Evolutionary conservation across 2,113 vertebrate species (phyloP).

Genomic region (Anthoscopus minutus): DNA sequence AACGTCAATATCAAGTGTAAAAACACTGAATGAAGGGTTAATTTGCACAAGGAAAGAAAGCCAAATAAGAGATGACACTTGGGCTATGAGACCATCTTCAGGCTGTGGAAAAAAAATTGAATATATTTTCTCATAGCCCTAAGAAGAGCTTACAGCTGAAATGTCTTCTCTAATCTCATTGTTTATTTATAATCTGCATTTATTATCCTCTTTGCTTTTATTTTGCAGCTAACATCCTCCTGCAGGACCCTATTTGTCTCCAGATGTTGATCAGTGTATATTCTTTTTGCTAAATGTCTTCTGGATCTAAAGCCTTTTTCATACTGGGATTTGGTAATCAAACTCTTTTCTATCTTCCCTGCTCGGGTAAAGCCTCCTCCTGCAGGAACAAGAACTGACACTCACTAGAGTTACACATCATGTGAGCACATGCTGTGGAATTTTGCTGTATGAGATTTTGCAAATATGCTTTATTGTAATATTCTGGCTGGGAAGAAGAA

Average conservation of each 20-base stretch:
- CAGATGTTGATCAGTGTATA: neutral
- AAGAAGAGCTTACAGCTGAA: constrained; percentile 13
- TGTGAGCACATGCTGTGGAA: neutral
- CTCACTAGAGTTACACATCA: neutral
- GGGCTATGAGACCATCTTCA: neutral
- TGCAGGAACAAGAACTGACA: neutral
- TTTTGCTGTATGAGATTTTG: neutral
- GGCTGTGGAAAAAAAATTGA: neutral
- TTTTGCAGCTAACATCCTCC: neutral
- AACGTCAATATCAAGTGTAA: neutral
- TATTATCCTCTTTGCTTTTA: constrained; percentile 8
- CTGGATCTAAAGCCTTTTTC: constrained; percentile 1
- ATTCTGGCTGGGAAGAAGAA: neutral
- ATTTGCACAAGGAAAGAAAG: neutral
- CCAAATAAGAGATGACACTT: neutral
- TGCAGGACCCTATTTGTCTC: neutral
- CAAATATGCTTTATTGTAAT: neutral
- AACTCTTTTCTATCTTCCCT: neutral
- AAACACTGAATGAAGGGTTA: constrained; percentile 30
- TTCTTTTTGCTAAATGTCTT: neutral
- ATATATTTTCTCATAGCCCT: neutral
- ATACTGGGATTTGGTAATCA: neutral
- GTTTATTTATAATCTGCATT: neutral
- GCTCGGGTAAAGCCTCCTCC: neutral
- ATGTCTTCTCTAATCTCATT: neutral